Evolutionary conservation across 1,140 invertebrate genomes (phyloP).

Genomic region (Macrocentrus cingulum): DNA sequence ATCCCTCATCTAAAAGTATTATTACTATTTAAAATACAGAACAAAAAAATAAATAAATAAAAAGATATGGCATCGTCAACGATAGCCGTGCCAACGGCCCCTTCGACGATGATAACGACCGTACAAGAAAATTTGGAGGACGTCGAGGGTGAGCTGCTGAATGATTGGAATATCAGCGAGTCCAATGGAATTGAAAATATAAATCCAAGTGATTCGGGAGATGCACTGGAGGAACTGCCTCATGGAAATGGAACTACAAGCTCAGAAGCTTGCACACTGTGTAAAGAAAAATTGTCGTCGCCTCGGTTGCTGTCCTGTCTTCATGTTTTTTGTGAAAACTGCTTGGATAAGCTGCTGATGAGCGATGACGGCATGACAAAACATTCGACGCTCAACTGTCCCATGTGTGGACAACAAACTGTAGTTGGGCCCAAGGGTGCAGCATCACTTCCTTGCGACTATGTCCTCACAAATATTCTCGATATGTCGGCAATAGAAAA

Average conservation of each 20-base stretch:
- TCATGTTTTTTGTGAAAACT: constrained; percentile 90
- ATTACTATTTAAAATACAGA: background rate
- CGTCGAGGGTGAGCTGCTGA: constrained; percentile 18
- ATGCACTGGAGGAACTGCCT: constrained; percentile 42
- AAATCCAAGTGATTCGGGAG: constrained; percentile 30
- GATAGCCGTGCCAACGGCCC: constrained; percentile 27
- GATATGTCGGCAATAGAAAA: constrained; percentile 81
- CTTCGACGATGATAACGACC: constrained; percentile 3
- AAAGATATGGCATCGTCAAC: constrained; percentile 33
- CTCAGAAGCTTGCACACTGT: constrained; percentile 55
- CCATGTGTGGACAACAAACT: constrained; percentile 83
- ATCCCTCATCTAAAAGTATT: too few relatives aligned
- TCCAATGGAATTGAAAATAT: constrained; percentile 8
- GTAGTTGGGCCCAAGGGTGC: constrained; percentile 73
- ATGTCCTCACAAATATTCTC: constrained; percentile 80
- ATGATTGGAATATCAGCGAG: constrained; percentile 21
- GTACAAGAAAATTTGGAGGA: constrained; percentile 20
- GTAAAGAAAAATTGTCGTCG: constrained; percentile 70
- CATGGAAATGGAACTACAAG: constrained; percentile 34
- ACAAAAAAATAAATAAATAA: background rate
- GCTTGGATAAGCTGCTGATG: constrained; percentile 77
- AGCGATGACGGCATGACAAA: constrained; percentile 69
- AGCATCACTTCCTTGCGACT: constrained; percentile 75
- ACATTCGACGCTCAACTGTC: constrained; percentile 65
- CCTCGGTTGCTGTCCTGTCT: constrained; percentile 88